A percentile compares a stretch with the other conserved stretches of the same genome.
Conservation (phyloP, 2,113 vertebrate species). For the Pomatostomus ruficeps region DNA sequence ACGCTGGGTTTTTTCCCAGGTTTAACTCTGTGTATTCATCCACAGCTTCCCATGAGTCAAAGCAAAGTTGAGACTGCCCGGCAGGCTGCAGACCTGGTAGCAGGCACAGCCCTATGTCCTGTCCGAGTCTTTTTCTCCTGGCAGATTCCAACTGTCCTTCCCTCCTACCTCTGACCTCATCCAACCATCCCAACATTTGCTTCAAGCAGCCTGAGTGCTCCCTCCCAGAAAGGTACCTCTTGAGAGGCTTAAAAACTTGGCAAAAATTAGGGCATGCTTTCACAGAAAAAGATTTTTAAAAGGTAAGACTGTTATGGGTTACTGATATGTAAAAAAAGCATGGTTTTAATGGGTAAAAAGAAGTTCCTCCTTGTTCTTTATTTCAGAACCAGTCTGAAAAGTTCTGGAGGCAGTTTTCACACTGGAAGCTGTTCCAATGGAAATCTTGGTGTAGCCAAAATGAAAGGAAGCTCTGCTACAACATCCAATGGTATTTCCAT, state of each 20-base stretch:
- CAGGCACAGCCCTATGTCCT: neutral
- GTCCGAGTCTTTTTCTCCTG: fast-evolving
- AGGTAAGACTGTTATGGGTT: neutral
- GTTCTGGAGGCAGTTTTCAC: neutral
- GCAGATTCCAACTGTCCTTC: neutral
- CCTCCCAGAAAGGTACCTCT: neutral
- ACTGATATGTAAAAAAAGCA: neutral
- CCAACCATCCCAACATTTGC: neutral
- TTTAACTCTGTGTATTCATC: neutral
- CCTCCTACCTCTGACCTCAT: neutral
- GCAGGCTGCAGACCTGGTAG: neutral
- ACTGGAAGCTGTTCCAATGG: neutral
- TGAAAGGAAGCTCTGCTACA: neutral
- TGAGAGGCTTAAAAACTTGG: neutral
- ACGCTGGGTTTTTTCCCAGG: neutral
- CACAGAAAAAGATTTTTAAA: neutral
- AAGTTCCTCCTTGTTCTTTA: neutral
- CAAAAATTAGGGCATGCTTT: neutral
- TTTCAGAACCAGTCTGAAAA: neutral
- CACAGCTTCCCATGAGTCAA: neutral
- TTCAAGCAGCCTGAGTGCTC: neutral
- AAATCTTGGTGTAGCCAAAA: slow-evolving; percentile 9
- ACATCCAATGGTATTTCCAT: neutral
- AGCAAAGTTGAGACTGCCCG: neutral
- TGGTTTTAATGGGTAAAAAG: neutral